Evolutionary conservation across 2,113 vertebrate genomes (phyloP).

Genomic region (Heterocephalus glaber): DNA sequence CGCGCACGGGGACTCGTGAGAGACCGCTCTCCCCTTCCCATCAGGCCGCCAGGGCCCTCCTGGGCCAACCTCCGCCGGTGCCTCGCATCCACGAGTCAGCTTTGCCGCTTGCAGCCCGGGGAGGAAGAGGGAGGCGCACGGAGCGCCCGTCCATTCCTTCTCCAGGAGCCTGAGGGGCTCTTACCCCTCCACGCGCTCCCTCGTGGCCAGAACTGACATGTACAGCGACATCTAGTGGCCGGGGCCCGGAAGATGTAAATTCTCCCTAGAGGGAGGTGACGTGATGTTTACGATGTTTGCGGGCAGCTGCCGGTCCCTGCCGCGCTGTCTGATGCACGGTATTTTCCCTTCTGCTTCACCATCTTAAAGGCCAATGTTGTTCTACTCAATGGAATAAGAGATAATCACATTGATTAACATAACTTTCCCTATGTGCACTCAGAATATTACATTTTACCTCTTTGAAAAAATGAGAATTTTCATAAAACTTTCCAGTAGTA

Average conservation of each 20-base stretch:
- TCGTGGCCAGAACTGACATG: background rate
- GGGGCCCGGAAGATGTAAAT: background rate
- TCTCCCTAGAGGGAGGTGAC: background rate
- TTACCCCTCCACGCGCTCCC: background rate
- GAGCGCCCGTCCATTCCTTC: background rate
- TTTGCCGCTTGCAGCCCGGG: background rate
- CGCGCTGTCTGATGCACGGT: background rate
- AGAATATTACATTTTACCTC: conserved; percentile 28
- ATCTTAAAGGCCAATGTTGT: background rate
- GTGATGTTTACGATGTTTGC: background rate
- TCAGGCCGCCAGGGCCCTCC: background rate
- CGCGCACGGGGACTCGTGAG: background rate
- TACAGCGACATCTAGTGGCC: background rate
- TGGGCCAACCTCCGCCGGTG: background rate
- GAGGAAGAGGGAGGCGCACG: background rate
- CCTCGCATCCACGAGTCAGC: background rate
- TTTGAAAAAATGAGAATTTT: conserved; percentile 41
- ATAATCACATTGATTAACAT: background rate
- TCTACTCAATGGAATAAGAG: background rate
- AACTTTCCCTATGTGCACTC: background rate
- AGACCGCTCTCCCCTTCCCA: background rate
- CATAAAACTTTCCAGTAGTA: background rate
- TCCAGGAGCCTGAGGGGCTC: background rate
- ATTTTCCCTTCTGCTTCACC: background rate
- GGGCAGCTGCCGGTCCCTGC: background rate